Evolutionary conservation across 2,797 vertebrate species (phyloP).

Genomic region (Sebastes melanostomus): DNA sequence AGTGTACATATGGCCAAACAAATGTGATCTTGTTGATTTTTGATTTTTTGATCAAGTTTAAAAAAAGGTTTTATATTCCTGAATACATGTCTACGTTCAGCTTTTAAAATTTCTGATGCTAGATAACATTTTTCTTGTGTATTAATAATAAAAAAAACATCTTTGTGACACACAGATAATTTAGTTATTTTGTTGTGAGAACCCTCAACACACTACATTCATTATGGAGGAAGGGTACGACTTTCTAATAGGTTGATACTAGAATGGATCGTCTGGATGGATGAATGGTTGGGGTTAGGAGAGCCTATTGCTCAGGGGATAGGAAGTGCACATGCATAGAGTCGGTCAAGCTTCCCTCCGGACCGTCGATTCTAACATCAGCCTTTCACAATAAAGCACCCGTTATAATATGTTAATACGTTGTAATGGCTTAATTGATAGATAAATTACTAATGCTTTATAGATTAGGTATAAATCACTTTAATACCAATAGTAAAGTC

Average conservation of each 20-base stretch:
- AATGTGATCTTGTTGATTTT: not conserved
- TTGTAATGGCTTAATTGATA: not conserved
- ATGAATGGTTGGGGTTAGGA: too few species aligned
- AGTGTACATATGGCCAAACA: not conserved
- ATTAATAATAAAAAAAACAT: slow-evolving; percentile 1
- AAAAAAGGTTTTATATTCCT: not conserved
- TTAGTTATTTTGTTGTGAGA: not conserved
- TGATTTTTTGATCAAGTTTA: not conserved
- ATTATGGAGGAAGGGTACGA: not conserved
- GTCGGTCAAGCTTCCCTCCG: too few species aligned
- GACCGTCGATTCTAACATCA: too few species aligned
- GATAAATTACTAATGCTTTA: not conserved
- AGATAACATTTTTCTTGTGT: not conserved
- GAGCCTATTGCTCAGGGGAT: too few species aligned
- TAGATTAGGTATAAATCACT: not conserved
- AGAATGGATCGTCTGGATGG: too few species aligned
- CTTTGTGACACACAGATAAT: not conserved
- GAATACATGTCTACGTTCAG: not conserved
- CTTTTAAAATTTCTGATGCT: not conserved
- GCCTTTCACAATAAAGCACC: not conserved
- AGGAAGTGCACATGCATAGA: too few species aligned
- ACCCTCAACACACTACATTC: not conserved
- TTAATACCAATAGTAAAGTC: not conserved
- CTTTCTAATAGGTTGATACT: not conserved
- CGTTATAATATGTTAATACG: not conserved